phyloP scores from a whole-genome alignment of 2,797 vertebrate genomes.

The Amblyopsis hoosieri region DNA sequence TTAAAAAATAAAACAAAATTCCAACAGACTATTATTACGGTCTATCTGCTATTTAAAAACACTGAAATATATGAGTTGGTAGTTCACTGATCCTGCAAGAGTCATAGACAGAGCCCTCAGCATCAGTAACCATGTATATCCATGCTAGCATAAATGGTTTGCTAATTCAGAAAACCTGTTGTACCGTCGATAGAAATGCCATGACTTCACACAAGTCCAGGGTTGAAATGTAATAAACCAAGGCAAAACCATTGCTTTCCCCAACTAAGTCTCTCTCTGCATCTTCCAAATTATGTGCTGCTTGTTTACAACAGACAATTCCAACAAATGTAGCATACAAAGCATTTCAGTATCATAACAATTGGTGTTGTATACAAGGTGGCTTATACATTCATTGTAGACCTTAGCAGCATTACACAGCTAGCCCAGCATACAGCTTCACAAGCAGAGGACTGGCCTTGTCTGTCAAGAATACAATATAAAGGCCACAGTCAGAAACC shows the following conservation, averaged over 20 bases:
- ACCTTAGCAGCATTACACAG: constrained; percentile 79
- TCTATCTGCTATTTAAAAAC: constrained; percentile 49
- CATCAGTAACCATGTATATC: constrained; percentile 59
- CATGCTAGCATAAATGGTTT: constrained; percentile 53
- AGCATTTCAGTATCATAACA: constrained; percentile 23
- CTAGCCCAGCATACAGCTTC: constrained; percentile 53
- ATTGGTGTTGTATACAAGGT: constrained; percentile 65
- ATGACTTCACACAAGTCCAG: constrained; percentile 64
- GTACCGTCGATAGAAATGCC: constrained; percentile 71
- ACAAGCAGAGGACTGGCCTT: not conserved
- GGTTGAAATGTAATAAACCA: constrained; percentile 61
- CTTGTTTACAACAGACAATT: constrained; percentile 39
- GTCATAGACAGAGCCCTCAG: constrained; percentile 88
- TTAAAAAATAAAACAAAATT: constrained; percentile 54
- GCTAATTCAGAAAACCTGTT: constrained; percentile 69
- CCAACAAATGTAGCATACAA: constrained; percentile 56
- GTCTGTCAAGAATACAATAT: constrained; percentile 9
- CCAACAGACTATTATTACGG: constrained; percentile 54
- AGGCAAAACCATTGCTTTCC: constrained; percentile 20
- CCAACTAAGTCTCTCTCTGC: constrained; percentile 45
- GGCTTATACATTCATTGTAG: constrained; percentile 90
- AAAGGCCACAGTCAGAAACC: constrained; percentile 13
- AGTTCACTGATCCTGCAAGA: constrained; percentile 68
- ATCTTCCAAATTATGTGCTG: constrained; percentile 37
- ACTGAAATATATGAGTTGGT: constrained; percentile 44